Evolutionary conservation across 2,113 vertebrate genomes (phyloP).

Genomic region (Engraulis encrasicolus): DNA sequence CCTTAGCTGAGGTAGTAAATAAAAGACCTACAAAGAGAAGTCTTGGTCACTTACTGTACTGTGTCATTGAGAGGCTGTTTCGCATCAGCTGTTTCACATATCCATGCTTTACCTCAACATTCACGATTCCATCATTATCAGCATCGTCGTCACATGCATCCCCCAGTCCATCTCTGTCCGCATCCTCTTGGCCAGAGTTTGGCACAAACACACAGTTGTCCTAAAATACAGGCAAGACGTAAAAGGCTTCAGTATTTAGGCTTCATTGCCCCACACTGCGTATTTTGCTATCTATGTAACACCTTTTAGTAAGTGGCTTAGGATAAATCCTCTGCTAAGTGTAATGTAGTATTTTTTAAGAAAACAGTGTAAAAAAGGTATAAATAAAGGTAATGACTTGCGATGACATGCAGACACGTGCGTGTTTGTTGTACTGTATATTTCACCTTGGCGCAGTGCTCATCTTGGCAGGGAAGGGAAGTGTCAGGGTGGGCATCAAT

Average conservation of each 20-base stretch:
- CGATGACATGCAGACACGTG: no score
- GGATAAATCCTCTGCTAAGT: no score
- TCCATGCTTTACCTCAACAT: constrained; percentile 78
- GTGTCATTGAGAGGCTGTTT: no score
- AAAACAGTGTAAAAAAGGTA: not conserved
- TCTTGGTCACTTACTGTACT: no score
- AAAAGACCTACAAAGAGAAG: no score
- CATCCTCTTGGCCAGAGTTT: constrained; percentile 97
- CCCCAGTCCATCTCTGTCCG: constrained; percentile 86
- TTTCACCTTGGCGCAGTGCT: constrained; percentile 85
- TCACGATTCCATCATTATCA: constrained; percentile 89
- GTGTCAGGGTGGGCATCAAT: constrained; percentile 93
- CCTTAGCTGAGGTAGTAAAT: no score
- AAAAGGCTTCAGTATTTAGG: not conserved
- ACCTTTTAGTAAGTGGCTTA: no score
- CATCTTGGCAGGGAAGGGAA: constrained; percentile 80
- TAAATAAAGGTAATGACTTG: not conserved
- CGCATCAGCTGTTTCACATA: not conserved
- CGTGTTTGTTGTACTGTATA: not conserved
- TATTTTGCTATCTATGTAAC: no score
- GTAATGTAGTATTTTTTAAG: no score
- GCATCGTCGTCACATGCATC: constrained; percentile 93
- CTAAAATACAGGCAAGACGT: constrained; percentile 65
- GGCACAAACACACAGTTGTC: constrained; percentile 95
- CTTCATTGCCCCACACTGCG: no score